Percentiles rank a stretch among this genome's conserved stretches.
Conservation (phyloP, 2,797 vertebrate species). For the Lerista edwardsae region DNA sequence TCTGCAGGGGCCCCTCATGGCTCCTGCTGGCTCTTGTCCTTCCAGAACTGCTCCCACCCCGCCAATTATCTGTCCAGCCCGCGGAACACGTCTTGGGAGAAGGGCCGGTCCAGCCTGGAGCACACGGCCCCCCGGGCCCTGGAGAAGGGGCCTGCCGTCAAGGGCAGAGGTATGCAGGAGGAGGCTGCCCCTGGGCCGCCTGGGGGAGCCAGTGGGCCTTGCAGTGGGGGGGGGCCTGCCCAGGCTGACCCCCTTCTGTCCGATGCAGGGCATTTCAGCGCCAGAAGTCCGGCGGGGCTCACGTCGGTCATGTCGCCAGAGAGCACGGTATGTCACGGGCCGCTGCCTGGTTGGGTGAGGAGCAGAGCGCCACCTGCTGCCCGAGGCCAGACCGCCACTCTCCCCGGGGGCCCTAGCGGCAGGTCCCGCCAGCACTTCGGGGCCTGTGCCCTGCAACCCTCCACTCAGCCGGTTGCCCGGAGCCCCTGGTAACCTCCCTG, state of each 20-base stretch:
- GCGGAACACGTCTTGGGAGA: slow-evolving; percentile 81
- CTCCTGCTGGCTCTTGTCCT: background rate
- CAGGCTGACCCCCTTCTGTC: slow-evolving; percentile 21
- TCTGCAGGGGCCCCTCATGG: background rate
- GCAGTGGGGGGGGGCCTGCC: background rate
- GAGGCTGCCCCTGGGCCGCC: no score
- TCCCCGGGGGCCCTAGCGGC: background rate
- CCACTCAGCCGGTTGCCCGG: background rate
- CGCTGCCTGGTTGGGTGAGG: background rate
- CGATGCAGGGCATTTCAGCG: slow-evolving; percentile 64
- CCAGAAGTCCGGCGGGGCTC: slow-evolving; percentile 68
- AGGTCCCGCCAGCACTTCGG: background rate
- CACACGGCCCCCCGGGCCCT: slow-evolving; percentile 71
- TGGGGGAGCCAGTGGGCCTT: fast-evolving
- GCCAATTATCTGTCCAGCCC: slow-evolving; percentile 82
- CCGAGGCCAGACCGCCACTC: background rate
- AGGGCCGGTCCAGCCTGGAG: slow-evolving; percentile 71
- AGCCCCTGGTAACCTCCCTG: background rate
- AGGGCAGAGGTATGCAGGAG: slow-evolving; percentile 76
- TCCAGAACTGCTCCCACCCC: slow-evolving; percentile 89
- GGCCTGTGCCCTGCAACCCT: background rate
- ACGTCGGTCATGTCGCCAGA: slow-evolving; percentile 67
- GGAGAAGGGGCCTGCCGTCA: slow-evolving; percentile 65
- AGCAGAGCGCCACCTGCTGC: background rate
- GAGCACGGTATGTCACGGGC: slow-evolving; percentile 34